Conservation (phyloP, 2,888 invertebrate species). For the Amphipyra berbera region DNA sequence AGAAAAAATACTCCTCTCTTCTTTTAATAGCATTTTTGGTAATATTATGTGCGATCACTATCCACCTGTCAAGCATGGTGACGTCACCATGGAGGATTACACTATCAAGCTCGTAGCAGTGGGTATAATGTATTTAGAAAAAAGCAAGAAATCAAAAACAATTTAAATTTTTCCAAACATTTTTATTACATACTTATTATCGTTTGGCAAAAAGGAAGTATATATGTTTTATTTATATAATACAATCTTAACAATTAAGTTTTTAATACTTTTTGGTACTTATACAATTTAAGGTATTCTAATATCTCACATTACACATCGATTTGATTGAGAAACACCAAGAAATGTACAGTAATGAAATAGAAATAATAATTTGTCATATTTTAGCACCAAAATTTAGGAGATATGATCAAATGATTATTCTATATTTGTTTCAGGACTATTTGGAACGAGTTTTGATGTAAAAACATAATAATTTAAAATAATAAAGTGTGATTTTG, state of each 20-base stretch:
- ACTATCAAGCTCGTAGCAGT: no score
- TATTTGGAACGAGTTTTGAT: slow-evolving; percentile 22
- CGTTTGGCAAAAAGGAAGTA: slow-evolving; percentile 87
- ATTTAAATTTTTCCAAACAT: slow-evolving; percentile 70
- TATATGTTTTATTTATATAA: slow-evolving; percentile 74
- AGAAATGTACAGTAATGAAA: slow-evolving; percentile 60
- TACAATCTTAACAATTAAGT: slow-evolving; percentile 70
- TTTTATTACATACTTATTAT: slow-evolving; percentile 83
- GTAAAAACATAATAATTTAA: background rate
- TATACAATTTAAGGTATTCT: slow-evolving; percentile 72
- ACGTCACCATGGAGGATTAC: no score
- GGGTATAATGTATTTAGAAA: background rate
- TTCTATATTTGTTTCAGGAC: slow-evolving; percentile 29
- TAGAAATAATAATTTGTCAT: slow-evolving; percentile 62
- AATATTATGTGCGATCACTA: no score
- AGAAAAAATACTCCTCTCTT: no score
- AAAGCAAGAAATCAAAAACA: slow-evolving; percentile 36
- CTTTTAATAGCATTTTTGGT: no score
- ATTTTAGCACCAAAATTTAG: slow-evolving; percentile 84
- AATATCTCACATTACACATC: slow-evolving; percentile 56
- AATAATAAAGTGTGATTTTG: background rate
- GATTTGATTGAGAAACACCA: slow-evolving; percentile 46
- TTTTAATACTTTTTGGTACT: slow-evolving; percentile 88
- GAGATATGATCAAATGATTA: slow-evolving; percentile 68
- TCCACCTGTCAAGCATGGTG: no score